Evolutionary conservation across 2,797 vertebrate genomes (phyloP).

Genomic region (Catostomus latipinnis): DNA sequence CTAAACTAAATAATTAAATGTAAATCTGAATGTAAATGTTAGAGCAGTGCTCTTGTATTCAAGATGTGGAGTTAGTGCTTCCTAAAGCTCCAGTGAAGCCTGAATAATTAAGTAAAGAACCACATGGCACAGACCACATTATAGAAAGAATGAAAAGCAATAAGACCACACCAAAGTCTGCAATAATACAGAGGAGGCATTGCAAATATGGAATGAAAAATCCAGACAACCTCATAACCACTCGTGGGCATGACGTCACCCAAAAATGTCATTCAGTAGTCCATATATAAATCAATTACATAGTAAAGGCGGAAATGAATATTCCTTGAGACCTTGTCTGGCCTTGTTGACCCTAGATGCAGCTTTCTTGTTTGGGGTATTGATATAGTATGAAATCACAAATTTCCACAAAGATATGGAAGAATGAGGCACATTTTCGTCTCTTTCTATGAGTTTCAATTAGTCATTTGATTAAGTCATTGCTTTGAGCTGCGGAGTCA

Average conservation of each 20-base stretch:
- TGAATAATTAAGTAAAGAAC: constrained; percentile 35
- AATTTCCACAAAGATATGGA: constrained; percentile 39
- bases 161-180: constrained; percentile 46
- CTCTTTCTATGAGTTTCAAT: constrained; percentile 45
- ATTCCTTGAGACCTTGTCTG: constrained; percentile 38
- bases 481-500: not conserved
- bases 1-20: too few species aligned
- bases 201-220: constrained; percentile 41
- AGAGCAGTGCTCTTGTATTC: not conserved
- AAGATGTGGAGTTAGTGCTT: constrained; percentile 22
- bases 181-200: constrained; percentile 25
- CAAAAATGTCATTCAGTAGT: constrained; percentile 49
- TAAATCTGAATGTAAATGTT: not conserved
- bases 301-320: constrained; percentile 46
- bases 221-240: constrained; percentile 50
- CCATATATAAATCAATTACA: constrained; percentile 52
- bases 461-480: constrained; percentile 45
- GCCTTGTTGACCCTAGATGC: constrained; percentile 23
- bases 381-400: constrained; percentile 37
- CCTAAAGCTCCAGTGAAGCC: constrained; percentile 26
- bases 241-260: constrained; percentile 43
- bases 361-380: constrained; percentile 11
- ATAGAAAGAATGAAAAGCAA: constrained; percentile 46
- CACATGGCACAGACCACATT: constrained; percentile 37
- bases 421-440: constrained; percentile 27